These are phyloP conservation scores for Ciconia boyciana DNA, from an alignment of 2,113 vertebrate genomes.

Conservation along the genomic window DNA sequence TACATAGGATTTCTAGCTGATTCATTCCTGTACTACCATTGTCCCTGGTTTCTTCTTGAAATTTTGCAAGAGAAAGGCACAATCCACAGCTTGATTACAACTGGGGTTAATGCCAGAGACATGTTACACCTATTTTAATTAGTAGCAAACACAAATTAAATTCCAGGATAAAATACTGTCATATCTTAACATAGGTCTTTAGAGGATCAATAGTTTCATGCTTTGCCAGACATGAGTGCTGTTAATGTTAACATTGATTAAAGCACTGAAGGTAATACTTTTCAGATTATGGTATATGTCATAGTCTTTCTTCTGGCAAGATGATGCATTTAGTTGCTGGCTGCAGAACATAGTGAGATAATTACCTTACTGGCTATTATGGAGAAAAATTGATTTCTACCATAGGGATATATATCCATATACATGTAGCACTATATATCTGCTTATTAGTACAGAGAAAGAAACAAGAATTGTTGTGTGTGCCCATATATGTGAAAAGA, in stretches of 20 bases:
- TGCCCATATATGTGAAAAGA: background rate
- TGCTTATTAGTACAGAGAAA: background rate
- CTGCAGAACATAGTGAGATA: slow-evolving; percentile 55
- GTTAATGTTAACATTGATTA: slow-evolving; percentile 68
- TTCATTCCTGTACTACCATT: background rate
- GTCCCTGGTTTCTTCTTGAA: background rate
- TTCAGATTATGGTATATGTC: slow-evolving; percentile 20
- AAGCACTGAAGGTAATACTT: slow-evolving; percentile 52
- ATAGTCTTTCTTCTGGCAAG: slow-evolving; percentile 31
- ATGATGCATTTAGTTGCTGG: slow-evolving; percentile 33
- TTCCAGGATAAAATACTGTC: slow-evolving; percentile 55
- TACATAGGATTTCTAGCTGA: background rate
- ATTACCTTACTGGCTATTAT: slow-evolving; percentile 55
- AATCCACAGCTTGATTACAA: slow-evolving; percentile 9
- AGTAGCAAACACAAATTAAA: slow-evolving; percentile 68
- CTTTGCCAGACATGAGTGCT: background rate
- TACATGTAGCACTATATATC: background rate
- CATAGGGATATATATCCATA: background rate
- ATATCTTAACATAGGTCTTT: slow-evolving; percentile 1
- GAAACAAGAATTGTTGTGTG: background rate
- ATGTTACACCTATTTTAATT: slow-evolving; percentile 68
- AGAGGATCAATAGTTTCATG: slow-evolving; percentile 21
- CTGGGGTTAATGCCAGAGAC: slow-evolving; percentile 44
- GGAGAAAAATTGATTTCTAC: background rate
- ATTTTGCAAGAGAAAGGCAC: background rate